phyloP scores from a whole-genome alignment of 2,113 vertebrate genomes.

The Cololabis saira region DNA sequence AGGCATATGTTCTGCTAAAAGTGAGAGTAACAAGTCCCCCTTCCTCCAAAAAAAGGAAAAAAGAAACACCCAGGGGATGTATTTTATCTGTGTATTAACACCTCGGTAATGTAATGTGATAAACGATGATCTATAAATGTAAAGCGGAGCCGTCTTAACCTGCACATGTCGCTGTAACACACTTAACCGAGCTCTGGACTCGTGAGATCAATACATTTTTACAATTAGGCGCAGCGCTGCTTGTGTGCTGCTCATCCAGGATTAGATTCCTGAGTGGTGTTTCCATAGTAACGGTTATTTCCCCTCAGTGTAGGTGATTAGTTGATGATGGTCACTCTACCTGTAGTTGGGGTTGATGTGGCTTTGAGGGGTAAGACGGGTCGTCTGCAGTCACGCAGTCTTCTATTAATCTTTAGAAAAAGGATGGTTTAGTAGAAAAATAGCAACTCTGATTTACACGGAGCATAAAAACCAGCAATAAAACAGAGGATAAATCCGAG shows the following conservation, averaged over 20 bases:
- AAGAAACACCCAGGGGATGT: no score
- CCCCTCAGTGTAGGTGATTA: conserved; percentile 50
- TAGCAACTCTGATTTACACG: conserved; percentile 22
- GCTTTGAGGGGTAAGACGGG: background rate
- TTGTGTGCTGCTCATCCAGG: conserved; percentile 24
- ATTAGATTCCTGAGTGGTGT: conserved; percentile 53
- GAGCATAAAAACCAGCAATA: conserved; percentile 9
- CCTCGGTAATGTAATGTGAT: background rate
- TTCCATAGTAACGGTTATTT: conserved; percentile 68
- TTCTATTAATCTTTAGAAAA: conserved; percentile 44
- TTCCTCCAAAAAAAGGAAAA: no score
- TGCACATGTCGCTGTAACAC: background rate
- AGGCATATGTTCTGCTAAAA: conserved; percentile 7
- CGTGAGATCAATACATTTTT: conserved; percentile 39
- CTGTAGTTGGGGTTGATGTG: conserved; percentile 29
- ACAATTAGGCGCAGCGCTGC: conserved; percentile 45
- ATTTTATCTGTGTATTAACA: no score
- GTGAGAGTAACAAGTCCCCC: background rate
- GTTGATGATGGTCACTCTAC: conserved; percentile 50
- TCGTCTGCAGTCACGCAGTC: conserved; percentile 20
- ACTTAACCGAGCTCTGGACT: background rate
- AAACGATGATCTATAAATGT: background rate
- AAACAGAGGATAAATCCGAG: conserved; percentile 6
- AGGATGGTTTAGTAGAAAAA: conserved; percentile 15
- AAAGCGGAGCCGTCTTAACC: no score